Conservation (phyloP, 2,113 vertebrate genomes). For the Carollia perspicillata region DNA sequence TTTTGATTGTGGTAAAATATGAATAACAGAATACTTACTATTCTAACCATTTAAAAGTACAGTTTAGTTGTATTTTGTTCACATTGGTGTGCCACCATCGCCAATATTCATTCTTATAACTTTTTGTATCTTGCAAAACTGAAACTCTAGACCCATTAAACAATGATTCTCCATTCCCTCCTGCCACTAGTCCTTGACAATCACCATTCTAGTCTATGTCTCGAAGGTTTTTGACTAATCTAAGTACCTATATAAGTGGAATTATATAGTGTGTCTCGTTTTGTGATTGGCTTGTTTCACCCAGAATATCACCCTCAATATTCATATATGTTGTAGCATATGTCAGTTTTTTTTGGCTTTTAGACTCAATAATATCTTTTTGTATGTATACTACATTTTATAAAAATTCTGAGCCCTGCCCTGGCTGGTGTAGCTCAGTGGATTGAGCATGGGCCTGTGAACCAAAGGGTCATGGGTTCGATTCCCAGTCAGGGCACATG, state of each 20-base stretch:
- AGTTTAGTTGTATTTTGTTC: no score
- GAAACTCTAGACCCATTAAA: not conserved
- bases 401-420: no score
- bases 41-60: not conserved
- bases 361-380: not conserved
- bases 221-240: not conserved
- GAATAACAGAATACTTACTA: not conserved
- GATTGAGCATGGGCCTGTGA: no score
- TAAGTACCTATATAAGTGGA: not conserved
- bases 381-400: not conserved
- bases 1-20: not conserved
- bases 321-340: no score
- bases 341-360: not conserved
- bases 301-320: not conserved
- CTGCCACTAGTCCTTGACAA: no score
- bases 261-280: not conserved
- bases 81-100: not conserved
- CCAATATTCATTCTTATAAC: not conserved
- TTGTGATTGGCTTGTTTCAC: not conserved
- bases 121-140: not conserved
- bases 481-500: no score
- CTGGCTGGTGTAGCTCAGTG: no score
- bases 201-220: not conserved
- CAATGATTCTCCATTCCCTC: not conserved
- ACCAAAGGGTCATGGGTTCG: no score